A percentile compares a stretch with the other conserved stretches of the same genome.
Evolutionary conservation across 64 coral and sea anemone genomes (phyloP).

Genomic region (Orbicella faveolata): DNA sequence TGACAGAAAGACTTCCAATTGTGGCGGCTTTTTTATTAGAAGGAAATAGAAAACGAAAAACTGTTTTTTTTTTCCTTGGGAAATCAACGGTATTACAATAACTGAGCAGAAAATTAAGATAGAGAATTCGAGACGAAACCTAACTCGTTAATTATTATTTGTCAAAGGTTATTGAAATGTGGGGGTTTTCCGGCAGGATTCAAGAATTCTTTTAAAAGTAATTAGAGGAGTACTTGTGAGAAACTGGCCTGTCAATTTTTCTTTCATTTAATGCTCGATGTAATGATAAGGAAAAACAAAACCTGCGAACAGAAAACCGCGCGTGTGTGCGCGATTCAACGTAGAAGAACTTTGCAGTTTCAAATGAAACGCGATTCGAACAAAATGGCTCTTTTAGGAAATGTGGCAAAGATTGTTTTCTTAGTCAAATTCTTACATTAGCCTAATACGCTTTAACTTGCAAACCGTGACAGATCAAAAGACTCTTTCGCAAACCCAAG

Average conservation of each 20-base stretch:
- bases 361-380: not conserved
- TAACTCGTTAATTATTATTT: slow-evolving; percentile 48
- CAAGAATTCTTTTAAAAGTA: slow-evolving; percentile 31
- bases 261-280: slow-evolving; percentile 43
- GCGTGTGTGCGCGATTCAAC: not conserved
- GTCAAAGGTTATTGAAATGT: slow-evolving; percentile 22
- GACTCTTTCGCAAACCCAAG: slow-evolving; percentile 8
- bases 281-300: slow-evolving; percentile 26
- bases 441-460: slow-evolving; percentile 29
- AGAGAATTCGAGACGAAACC: slow-evolving; percentile 41
- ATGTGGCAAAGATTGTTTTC: not conserved
- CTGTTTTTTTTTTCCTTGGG: no score
- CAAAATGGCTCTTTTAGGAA: slow-evolving; percentile 28
- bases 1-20: not conserved
- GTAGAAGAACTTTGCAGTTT: no score
- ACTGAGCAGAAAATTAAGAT: not conserved
- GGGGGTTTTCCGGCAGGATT: slow-evolving; percentile 36
- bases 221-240: slow-evolving; percentile 24
- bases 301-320: not conserved
- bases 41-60: not conserved
- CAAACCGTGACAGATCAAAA: slow-evolving; percentile 38
- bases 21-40: not conserved
- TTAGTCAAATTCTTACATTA: slow-evolving; percentile 37
- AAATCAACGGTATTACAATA: not conserved
- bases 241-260: slow-evolving; percentile 39